phyloP scores from a whole-genome alignment of 2,113 vertebrate species.

The Baryphthengus martii region DNA sequence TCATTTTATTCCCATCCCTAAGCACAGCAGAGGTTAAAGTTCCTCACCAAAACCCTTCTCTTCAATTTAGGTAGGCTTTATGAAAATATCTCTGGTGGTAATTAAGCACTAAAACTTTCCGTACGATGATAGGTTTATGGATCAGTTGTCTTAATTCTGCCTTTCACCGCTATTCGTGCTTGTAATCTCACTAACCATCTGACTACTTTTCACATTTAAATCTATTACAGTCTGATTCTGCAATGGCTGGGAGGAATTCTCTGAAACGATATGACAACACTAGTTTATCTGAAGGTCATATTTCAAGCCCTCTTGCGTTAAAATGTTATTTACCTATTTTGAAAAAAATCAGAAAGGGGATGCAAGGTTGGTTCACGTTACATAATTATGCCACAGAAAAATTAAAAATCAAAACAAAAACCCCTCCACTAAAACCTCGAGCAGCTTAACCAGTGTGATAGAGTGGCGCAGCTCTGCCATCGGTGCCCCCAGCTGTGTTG shows the following conservation, averaged over 20 bases:
- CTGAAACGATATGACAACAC: not conserved
- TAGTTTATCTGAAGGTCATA: not conserved
- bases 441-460: conserved; percentile 78
- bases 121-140: conserved; percentile 19
- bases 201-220: conserved; percentile 15
- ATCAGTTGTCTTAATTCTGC: conserved; percentile 44
- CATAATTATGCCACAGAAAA: conserved; percentile 65
- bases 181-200: conserved; percentile 48
- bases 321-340: conserved; percentile 28
- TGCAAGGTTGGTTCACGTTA: conserved; percentile 58
- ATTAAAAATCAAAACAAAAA: not conserved
- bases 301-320: not conserved
- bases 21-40: not conserved
- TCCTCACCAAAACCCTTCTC: not conserved
- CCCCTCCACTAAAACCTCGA: conserved; percentile 51
- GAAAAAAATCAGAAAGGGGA: conserved; percentile 5
- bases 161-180: not conserved
- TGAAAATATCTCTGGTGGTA: not conserved
- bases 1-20: not conserved
- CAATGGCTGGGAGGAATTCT: not conserved
- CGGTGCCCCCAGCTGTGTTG: conserved; percentile 82
- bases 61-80: not conserved
- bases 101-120: conserved; percentile 31
- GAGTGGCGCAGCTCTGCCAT: conserved; percentile 71
- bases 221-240: not conserved